These are phyloP conservation scores for Troides helena DNA, from an alignment of 2,888 invertebrate species.

Conservation along the genomic window DNA sequence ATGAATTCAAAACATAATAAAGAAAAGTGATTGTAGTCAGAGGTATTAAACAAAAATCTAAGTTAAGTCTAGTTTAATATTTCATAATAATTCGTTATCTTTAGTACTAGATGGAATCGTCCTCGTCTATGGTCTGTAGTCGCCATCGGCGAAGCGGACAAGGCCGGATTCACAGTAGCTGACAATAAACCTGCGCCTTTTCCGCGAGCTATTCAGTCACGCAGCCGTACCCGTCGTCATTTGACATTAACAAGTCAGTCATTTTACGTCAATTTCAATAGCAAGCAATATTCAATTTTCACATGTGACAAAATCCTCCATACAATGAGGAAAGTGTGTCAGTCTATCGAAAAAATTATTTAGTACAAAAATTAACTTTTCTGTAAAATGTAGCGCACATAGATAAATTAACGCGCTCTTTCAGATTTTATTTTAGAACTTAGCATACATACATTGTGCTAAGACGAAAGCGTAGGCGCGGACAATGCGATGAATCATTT, in stretches of 20 bases:
- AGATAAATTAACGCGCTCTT: constrained; percentile 21
- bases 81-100: not conserved
- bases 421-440: constrained; percentile 15
- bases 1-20: too few relatives aligned
- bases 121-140: constrained; percentile 28
- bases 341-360: constrained; percentile 10
- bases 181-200: constrained; percentile 43
- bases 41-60: too few relatives aligned
- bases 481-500: constrained; percentile 68
- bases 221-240: constrained; percentile 9
- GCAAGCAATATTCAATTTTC: not conserved
- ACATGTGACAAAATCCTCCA: constrained; percentile 1
- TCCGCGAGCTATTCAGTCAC: constrained; percentile 45
- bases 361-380: constrained; percentile 18
- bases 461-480: constrained; percentile 50
- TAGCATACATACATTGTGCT: constrained; percentile 26
- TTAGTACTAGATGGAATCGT: not conserved
- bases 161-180: constrained; percentile 46
- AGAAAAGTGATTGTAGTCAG: too few relatives aligned
- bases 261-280: constrained; percentile 14
- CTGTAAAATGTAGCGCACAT: constrained; percentile 23
- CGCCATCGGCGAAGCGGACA: constrained; percentile 60
- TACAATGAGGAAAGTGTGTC: constrained; percentile 26
- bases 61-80: too few relatives aligned
- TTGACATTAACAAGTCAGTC: constrained; percentile 15